phyloP scores from a whole-genome alignment of 2,888 invertebrate genomes.

The Odontomyia ornata region DNA sequence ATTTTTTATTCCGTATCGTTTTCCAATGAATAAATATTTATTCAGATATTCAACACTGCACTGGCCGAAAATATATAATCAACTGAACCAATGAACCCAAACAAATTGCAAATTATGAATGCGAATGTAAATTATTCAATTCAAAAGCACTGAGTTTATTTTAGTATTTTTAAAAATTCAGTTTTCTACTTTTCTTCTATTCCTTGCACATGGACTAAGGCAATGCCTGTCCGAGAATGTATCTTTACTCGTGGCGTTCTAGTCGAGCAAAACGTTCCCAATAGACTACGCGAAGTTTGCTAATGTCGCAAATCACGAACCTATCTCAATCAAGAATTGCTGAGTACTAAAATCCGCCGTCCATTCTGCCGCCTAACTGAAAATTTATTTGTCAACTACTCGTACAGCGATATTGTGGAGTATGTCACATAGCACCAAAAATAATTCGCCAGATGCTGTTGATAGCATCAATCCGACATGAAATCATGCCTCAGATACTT shows the following conservation, averaged over 20 bases:
- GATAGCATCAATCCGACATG: not conserved
- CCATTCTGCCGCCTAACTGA: not conserved
- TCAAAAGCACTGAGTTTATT: not conserved
- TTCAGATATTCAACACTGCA: no score
- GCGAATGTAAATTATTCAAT: not conserved
- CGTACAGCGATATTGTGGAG: not conserved
- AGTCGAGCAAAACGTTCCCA: slow-evolving; percentile 33
- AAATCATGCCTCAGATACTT: slow-evolving; percentile 7
- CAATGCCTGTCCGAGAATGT: not conserved
- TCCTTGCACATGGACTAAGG: not conserved
- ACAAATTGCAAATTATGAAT: no score
- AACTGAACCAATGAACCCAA: no score
- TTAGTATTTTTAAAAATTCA: not conserved
- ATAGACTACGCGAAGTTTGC: slow-evolving; percentile 9
- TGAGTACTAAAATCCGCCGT: slow-evolving; percentile 46
- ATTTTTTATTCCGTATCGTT: no score
- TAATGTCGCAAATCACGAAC: slow-evolving; percentile 46
- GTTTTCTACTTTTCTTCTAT: not conserved
- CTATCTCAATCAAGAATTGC: slow-evolving; percentile 48
- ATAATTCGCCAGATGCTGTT: slow-evolving; percentile 29
- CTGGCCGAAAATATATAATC: no score
- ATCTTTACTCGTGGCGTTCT: not conserved
- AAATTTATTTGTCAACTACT: slow-evolving; percentile 9
- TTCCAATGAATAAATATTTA: no score
- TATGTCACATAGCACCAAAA: slow-evolving; percentile 40